Evolutionary conservation across 2,888 invertebrate species (phyloP).

Genomic region (Alviniconcha strummeri): DNA sequence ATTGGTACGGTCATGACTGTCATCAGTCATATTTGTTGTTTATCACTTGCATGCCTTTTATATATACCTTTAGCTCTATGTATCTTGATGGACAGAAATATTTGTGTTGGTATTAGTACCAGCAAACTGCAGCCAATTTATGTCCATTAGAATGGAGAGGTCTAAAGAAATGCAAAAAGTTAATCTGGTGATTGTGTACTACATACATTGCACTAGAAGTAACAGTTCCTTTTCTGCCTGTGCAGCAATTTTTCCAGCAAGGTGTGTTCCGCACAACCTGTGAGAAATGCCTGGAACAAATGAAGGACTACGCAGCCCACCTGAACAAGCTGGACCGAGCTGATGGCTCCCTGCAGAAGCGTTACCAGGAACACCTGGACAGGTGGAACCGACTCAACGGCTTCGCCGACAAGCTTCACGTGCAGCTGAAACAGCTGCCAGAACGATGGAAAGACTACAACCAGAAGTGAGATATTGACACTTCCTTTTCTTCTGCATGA

Average conservation of each 20-base stretch:
- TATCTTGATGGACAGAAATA: too few relatives aligned
- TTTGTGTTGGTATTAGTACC: too few relatives aligned
- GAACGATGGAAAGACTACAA: slow-evolving; percentile 93
- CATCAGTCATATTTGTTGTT: too few relatives aligned
- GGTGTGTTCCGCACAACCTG: slow-evolving; percentile 62
- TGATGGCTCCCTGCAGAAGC: slow-evolving; percentile 81
- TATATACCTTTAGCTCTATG: too few relatives aligned
- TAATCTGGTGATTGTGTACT: too few relatives aligned
- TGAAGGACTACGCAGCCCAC: slow-evolving; percentile 83
- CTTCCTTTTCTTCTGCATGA: neutral
- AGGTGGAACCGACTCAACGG: slow-evolving; percentile 85
- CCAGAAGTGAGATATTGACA: slow-evolving; percentile 76
- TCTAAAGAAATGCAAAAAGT: too few relatives aligned
- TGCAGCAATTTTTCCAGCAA: slow-evolving; percentile 68
- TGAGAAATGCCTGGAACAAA: slow-evolving; percentile 83
- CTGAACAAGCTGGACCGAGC: slow-evolving; percentile 82
- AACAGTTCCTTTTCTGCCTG: slow-evolving; percentile 54
- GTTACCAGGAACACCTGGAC: slow-evolving; percentile 82
- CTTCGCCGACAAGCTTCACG: slow-evolving; percentile 83
- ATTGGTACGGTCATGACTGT: too few relatives aligned
- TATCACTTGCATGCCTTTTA: too few relatives aligned
- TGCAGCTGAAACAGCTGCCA: slow-evolving; percentile 88
- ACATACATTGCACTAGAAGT: too few relatives aligned
- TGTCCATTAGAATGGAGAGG: too few relatives aligned
- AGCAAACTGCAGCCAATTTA: too few relatives aligned